These are phyloP conservation scores for Stegastes partitus DNA, from an alignment of 2,113 vertebrate species.

Conservation along the genomic window DNA sequence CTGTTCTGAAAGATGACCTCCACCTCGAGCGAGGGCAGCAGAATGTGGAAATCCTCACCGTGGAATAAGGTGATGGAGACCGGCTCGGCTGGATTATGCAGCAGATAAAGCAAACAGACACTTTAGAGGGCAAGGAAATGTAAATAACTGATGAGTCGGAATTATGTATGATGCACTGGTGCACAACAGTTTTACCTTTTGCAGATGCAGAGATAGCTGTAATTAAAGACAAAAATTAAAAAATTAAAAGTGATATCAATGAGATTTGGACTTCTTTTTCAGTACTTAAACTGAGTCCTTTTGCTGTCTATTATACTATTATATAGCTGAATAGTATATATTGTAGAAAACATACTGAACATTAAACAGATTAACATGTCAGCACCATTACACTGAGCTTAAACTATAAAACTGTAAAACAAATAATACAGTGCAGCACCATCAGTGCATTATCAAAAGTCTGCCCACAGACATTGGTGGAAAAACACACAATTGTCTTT, in stretches of 20 bases:
- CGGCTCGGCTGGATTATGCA: constrained; percentile 34
- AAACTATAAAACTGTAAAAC: neutral
- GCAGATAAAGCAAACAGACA: constrained; percentile 10
- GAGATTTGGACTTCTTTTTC: neutral
- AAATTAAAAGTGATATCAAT: neutral
- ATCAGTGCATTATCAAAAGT: neutral
- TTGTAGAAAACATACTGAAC: too few species aligned
- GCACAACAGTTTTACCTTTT: constrained; percentile 69
- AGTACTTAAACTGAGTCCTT: neutral
- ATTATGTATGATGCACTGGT: neutral
- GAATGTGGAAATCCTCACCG: constrained; percentile 81
- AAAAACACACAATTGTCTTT: neutral
- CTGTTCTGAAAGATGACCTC: constrained; percentile 75
- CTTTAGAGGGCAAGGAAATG: neutral
- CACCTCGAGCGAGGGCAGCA: constrained; percentile 26
- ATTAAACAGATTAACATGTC: neutral
- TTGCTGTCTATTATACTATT: too few species aligned
- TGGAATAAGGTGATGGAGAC: constrained; percentile 65
- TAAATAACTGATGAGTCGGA: neutral
- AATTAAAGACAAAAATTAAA: constrained; percentile 19
- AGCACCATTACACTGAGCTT: neutral
- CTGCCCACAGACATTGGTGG: neutral
- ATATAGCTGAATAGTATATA: too few species aligned
- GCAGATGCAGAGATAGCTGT: constrained; percentile 72
- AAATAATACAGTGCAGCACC: neutral